phyloP scores from a whole-genome alignment of 2,888 invertebrate species.

The Netelia virgata region DNA sequence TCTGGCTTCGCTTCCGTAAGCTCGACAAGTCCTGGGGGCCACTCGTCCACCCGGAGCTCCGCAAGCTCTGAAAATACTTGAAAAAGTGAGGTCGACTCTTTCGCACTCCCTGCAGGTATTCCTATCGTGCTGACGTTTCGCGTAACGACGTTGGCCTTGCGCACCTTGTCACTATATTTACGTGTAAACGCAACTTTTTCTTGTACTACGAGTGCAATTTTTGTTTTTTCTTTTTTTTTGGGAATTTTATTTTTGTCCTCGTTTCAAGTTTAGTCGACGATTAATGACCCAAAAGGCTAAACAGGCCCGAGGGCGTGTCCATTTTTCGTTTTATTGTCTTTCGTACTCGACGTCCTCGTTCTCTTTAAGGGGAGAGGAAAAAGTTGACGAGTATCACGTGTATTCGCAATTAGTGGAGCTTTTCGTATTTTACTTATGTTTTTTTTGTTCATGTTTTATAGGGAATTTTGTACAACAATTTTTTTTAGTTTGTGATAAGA shows the following conservation, averaged over 20 bases:
- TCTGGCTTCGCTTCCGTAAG: neutral
- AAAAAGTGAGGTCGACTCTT: neutral
- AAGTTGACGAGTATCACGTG: neutral
- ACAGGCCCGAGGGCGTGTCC: neutral
- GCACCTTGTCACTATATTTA: neutral
- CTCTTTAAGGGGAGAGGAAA: neutral
- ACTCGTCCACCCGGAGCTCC: constrained; percentile 17
- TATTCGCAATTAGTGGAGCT: neutral
- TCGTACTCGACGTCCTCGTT: neutral
- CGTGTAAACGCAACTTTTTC: neutral
- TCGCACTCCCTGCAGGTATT: neutral
- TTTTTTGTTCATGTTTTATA: neutral
- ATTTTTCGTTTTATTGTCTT: neutral
- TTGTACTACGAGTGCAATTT: too few relatives aligned
- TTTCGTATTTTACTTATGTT: neutral
- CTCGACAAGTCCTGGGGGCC: neutral
- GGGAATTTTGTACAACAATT: too few relatives aligned
- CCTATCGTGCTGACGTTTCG: neutral
- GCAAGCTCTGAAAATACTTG: constrained; percentile 19
- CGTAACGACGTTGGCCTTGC: neutral
- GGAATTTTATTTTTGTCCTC: too few relatives aligned
- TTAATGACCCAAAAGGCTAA: neutral
- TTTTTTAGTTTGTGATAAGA: too few relatives aligned
- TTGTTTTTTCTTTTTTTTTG: too few relatives aligned
- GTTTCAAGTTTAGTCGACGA: neutral